Evolutionary conservation across 2,113 vertebrate genomes (phyloP).

Genomic region (Engraulis encrasicolus): DNA sequence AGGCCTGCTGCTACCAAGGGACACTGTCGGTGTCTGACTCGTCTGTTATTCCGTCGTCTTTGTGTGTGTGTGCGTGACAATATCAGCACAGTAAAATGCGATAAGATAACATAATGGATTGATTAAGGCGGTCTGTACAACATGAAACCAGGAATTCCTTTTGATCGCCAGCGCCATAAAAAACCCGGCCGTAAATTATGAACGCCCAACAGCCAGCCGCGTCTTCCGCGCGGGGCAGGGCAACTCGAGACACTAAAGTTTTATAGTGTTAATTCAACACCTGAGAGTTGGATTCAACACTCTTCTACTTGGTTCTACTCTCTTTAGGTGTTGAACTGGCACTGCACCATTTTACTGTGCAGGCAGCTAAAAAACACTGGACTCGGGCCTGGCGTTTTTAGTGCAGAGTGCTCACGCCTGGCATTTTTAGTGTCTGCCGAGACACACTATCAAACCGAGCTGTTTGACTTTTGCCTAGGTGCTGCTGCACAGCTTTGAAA

Average conservation of each 20-base stretch:
- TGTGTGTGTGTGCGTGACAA: background rate
- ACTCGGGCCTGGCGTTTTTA: slow-evolving; percentile 3
- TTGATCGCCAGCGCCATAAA: slow-evolving; percentile 11
- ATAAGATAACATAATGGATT: slow-evolving; percentile 21
- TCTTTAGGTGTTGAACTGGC: no score
- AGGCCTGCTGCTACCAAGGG: background rate
- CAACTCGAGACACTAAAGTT: no score
- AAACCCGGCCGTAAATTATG: slow-evolving; percentile 12
- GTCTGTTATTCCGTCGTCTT: no score
- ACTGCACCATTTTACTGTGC: no score
- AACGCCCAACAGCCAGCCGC: background rate
- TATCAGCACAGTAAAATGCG: slow-evolving; percentile 6
- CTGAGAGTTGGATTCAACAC: no score
- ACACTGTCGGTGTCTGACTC: slow-evolving; percentile 1
- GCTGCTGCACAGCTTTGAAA: background rate
- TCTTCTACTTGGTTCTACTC: no score
- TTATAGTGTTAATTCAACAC: no score
- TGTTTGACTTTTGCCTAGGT: no score
- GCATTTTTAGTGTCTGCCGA: background rate
- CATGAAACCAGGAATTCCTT: background rate
- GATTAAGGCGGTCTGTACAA: slow-evolving; percentile 5
- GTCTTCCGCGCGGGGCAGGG: no score
- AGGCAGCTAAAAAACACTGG: background rate
- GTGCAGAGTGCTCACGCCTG: no score
- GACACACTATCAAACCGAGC: background rate